A percentile compares a stretch with the other conserved stretches of the same genome.
phyloP scores from a whole-genome alignment of 2,113 vertebrate species.

The Labrus mixtus region DNA sequence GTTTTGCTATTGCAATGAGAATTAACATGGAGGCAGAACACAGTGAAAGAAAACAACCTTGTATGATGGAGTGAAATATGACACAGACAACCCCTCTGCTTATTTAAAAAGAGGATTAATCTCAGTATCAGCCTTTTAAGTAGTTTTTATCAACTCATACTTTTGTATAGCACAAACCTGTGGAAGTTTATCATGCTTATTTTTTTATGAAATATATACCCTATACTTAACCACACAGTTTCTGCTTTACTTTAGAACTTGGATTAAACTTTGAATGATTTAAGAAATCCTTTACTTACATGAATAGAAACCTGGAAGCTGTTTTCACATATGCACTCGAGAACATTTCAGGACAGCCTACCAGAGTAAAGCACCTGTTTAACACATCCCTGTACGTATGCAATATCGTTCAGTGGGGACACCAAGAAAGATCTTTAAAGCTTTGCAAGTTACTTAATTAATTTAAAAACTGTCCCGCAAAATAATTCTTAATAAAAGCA shows the following conservation, averaged over 20 bases:
- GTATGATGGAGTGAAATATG: not conserved
- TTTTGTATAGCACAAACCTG: not conserved
- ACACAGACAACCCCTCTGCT: slow-evolving; percentile 11
- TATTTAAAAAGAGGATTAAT: slow-evolving; percentile 28
- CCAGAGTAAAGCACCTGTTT: too few species aligned
- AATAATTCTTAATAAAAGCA: too few species aligned
- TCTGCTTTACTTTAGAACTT: not conserved
- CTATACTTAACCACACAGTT: too few species aligned
- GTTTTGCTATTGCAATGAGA: not conserved
- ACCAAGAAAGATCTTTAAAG: too few species aligned
- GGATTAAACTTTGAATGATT: not conserved
- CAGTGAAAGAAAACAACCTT: not conserved
- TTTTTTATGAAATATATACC: too few species aligned
- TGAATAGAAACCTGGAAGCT: not conserved
- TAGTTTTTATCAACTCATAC: slow-evolving; percentile 5
- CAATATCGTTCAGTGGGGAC: too few species aligned
- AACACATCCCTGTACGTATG: too few species aligned
- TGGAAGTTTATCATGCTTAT: not conserved
- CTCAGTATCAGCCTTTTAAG: not conserved
- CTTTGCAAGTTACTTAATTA: too few species aligned
- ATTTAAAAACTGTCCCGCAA: too few species aligned
- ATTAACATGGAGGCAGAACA: not conserved
- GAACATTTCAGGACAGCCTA: too few species aligned
- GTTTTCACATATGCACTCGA: too few species aligned
- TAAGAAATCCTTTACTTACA: not conserved